Conservation (phyloP, 2,797 vertebrate species). For the Catamblyrhynchus diadema region DNA sequence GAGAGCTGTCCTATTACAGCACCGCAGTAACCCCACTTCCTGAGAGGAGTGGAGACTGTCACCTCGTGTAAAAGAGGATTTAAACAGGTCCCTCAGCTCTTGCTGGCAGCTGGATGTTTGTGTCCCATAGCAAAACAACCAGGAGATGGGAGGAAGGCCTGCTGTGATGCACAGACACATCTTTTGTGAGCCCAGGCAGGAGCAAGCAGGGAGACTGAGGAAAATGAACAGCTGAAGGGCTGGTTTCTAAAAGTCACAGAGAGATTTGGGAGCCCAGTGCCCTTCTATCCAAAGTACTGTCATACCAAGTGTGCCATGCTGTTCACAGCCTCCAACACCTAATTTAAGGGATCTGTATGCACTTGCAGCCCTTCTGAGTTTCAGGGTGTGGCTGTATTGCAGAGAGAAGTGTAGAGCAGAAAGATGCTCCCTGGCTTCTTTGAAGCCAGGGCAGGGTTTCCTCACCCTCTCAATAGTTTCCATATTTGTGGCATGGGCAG, state of each 20-base stretch:
- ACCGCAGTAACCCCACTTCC: not conserved
- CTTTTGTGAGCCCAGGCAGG: not conserved
- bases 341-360: not conserved
- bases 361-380: not conserved
- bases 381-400: not conserved
- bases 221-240: not conserved
- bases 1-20: not conserved
- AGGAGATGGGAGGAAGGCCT: not conserved
- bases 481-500: not conserved
- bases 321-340: not conserved
- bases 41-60: not conserved
- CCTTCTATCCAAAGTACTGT: not conserved
- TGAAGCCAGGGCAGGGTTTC: not conserved
- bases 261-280: not conserved
- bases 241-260: not conserved
- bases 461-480: not conserved
- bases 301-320: not conserved
- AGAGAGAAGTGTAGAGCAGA: not conserved
- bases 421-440: not conserved
- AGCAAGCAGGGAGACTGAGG: not conserved
- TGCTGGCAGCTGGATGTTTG: not conserved
- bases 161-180: not conserved
- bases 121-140: not conserved
- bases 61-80: not conserved
- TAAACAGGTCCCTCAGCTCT: not conserved